Base-by-base conservation (phyloP, 2,888 invertebrate species). In the Drepanosiphum platanoidis region DNA sequence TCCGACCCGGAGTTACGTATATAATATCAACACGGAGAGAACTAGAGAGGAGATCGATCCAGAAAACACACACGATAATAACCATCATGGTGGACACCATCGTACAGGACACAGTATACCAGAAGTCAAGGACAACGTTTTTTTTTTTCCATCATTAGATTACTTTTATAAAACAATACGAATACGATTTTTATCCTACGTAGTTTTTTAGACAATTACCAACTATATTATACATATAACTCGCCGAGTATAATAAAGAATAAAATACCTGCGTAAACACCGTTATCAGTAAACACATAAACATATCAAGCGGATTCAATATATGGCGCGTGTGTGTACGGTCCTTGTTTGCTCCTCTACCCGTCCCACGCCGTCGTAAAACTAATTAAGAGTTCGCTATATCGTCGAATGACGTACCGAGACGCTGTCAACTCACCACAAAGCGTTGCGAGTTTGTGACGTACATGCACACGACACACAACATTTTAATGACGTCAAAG, bases 401-500 rank as follows among this genome's bases (percentile, higher is more conserved):
- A 27, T 61, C 61, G 9, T 61, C 61, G 27, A 61, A 7, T 61
- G 61, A 61, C 61, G 61, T 27, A n/a, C n/a, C 8, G 61, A 1
- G 5, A 9, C 61, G 61, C n/a, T 11, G 7, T 42, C 42, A 42
- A 42, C 42, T 9, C 42, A 42, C 42, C 42, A 11, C 42, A 9
- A 11, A 42, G 11, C 27, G 7, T n/a, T 27, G 61, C n/a, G n/a
- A n/a, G n/a, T n/a, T 61, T 22, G 61, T 61, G 61, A 61, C 61
- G 61, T 61, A 61, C 61, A 8, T n/a, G 58, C n/a, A 8, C 52
- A n/a, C 52, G 15, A 52, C 52, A 52, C 3, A 18, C 52, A 18
- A 61, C 61, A 61, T 61, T 72, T 70, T 42, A 46, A 46, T 72
- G 42, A 72, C 72, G 42, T 72, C 42, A 42, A 42, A 30, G 30